Evolutionary conservation across 1,140 invertebrate species (phyloP).

Genomic region (Drosophila arizonae): DNA sequence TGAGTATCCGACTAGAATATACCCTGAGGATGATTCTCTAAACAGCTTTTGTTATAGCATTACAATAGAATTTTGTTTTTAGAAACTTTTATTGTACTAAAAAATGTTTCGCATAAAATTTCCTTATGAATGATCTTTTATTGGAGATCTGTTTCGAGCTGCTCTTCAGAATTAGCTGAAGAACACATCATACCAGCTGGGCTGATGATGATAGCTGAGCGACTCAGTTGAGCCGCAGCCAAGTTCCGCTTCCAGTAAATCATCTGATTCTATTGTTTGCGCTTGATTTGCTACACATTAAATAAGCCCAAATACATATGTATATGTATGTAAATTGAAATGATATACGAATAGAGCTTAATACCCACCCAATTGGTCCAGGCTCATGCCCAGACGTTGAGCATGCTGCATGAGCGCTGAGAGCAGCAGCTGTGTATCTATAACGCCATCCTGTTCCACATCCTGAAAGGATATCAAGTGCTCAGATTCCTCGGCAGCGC

Average conservation of each 20-base stretch:
- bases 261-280: neutral
- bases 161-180: constrained; percentile 23
- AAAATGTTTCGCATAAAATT: neutral
- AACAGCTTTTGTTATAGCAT: too few species aligned
- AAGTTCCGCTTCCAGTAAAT: neutral
- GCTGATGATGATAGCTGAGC: constrained; percentile 27
- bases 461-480: constrained; percentile 30
- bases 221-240: constrained; percentile 18
- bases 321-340: too few species aligned
- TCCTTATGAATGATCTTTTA: neutral
- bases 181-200: constrained; percentile 58
- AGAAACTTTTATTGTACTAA: too few species aligned
- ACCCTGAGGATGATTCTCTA: too few species aligned
- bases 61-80: too few species aligned
- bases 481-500: constrained; percentile 7
- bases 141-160: neutral
- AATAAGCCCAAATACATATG: neutral
- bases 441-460: constrained; percentile 29
- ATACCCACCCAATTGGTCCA: constrained; percentile 52
- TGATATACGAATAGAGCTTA: neutral
- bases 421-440: constrained; percentile 45
- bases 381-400: constrained; percentile 44
- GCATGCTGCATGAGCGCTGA: constrained; percentile 57
- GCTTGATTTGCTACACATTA: constrained; percentile 17
- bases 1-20: too few species aligned